Percentiles rank a stretch among this genome's conserved stretches.
These are phyloP conservation scores for Cheilinus undulatus DNA, from an alignment of 2,113 vertebrate genomes.

Conservation along the genomic window DNA sequence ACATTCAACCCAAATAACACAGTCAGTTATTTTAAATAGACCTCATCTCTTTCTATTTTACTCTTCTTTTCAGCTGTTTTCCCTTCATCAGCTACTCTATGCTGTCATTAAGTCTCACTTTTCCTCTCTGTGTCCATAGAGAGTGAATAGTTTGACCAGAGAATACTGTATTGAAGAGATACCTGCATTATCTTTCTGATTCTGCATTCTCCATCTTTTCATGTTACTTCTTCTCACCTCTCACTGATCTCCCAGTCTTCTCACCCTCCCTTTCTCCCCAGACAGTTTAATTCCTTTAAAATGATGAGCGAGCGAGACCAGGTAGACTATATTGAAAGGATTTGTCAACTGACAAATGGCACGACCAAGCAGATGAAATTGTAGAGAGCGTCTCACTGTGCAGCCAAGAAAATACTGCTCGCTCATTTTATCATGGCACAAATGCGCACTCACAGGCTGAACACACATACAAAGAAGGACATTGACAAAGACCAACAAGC, in stretches of 20 bases:
- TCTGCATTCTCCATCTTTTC: conserved; percentile 22
- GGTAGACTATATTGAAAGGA: conserved; percentile 76
- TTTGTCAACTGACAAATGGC: conserved; percentile 76
- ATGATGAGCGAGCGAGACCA: conserved; percentile 68
- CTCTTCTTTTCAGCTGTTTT: too few species aligned
- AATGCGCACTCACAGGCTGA: not conserved
- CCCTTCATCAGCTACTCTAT: not conserved
- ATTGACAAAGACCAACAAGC: conserved; percentile 16
- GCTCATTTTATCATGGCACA: conserved; percentile 39
- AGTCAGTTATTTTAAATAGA: conserved; percentile 2
- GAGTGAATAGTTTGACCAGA: conserved; percentile 36
- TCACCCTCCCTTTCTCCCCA: conserved; percentile 27
- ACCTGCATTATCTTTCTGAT: conserved; percentile 38
- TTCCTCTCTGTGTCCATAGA: not conserved
- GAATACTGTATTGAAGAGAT: conserved; percentile 55
- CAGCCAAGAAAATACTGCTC: conserved; percentile 53
- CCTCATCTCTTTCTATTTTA: not conserved
- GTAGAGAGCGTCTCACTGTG: conserved; percentile 55
- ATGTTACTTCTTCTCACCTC: conserved; percentile 36
- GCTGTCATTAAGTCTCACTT: conserved; percentile 29
- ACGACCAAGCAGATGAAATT: conserved; percentile 66
- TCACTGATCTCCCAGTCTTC: conserved; percentile 45
- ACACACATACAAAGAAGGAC: conserved; percentile 1
- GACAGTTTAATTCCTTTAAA: conserved; percentile 75
- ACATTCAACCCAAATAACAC: conserved; percentile 12